Evolutionary conservation across 2,113 vertebrate species (phyloP).

Genomic region (Macroglossus sobrinus): DNA sequence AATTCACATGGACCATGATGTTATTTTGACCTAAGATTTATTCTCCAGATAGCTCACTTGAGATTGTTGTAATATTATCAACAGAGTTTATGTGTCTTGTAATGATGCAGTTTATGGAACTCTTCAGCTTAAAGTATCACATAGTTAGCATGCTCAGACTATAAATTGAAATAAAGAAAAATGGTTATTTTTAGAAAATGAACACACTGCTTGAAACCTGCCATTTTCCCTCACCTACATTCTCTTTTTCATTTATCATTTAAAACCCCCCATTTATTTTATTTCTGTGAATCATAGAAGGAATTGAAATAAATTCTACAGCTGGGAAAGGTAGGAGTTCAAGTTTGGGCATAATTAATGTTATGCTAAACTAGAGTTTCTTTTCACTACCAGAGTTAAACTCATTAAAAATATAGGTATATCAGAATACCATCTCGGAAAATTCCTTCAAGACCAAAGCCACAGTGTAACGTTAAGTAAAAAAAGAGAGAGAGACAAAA

Average conservation of each 20-base stretch:
- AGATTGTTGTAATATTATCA: background rate
- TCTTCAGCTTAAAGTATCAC: background rate
- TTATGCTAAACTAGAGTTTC: background rate
- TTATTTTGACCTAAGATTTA: constrained; percentile 22
- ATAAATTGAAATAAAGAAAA: background rate
- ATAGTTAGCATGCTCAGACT: background rate
- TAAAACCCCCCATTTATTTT: background rate
- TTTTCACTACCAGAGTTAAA: background rate
- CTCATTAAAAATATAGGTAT: background rate
- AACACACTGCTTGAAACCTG: background rate
- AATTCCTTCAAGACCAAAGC: background rate
- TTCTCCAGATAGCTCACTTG: background rate
- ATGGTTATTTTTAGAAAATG: constrained; percentile 50
- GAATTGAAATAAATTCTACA: background rate
- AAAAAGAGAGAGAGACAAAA: background rate
- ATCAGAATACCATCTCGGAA: background rate
- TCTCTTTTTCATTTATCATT: background rate
- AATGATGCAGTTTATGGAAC: background rate
- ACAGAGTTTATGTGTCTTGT: background rate
- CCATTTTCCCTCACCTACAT: background rate
- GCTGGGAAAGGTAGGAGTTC: background rate
- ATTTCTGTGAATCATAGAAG: background rate
- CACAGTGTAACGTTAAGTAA: background rate
- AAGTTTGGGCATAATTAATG: background rate
- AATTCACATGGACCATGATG: background rate